A percentile compares a stretch with the other conserved stretches of the same genome.
These are phyloP conservation scores for Verasper variegatus DNA, from an alignment of 2,113 vertebrate genomes.

Conservation along the genomic window DNA sequence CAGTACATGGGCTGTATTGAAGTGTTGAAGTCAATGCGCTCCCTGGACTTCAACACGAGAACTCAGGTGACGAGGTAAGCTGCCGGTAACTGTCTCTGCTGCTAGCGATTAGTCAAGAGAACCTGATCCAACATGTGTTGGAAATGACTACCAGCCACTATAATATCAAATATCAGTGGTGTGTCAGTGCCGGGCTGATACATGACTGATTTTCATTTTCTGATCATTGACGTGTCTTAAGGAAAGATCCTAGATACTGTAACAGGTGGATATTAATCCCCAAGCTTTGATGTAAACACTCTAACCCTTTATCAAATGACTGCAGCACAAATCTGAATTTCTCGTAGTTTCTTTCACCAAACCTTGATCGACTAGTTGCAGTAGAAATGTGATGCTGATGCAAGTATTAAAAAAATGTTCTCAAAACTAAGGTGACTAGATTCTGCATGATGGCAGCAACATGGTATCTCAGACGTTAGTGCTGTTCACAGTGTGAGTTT, in stretches of 20 bases:
- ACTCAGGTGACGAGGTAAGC: constrained; percentile 96
- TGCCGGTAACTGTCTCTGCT: not conserved
- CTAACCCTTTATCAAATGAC: too few relatives aligned
- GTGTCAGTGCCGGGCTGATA: not conserved
- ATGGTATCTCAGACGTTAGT: constrained; percentile 5
- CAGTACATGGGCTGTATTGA: constrained; percentile 99
- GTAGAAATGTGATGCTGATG: not conserved
- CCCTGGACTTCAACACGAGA: constrained; percentile 94
- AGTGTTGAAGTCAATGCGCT: constrained; percentile 95
- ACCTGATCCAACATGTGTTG: not conserved
- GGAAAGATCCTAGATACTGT: too few relatives aligned
- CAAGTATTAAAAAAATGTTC: not conserved
- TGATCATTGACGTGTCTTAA: not conserved
- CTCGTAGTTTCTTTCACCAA: too few relatives aligned
- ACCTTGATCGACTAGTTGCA: not conserved
- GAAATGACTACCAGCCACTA: not conserved
- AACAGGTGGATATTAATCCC: too few relatives aligned
- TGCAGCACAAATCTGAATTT: too few relatives aligned
- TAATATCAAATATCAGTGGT: not conserved
- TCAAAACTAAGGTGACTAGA: constrained; percentile 1
- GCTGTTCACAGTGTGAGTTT: not conserved
- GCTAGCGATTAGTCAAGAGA: too few relatives aligned
- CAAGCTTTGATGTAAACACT: too few relatives aligned
- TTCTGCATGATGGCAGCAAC: not conserved
- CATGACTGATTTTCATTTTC: not conserved